Evolutionary conservation across 1,140 invertebrate species (phyloP), one percentile per base, ranked within the genome.

Genomic region (Bombyx mandarina): DNA sequence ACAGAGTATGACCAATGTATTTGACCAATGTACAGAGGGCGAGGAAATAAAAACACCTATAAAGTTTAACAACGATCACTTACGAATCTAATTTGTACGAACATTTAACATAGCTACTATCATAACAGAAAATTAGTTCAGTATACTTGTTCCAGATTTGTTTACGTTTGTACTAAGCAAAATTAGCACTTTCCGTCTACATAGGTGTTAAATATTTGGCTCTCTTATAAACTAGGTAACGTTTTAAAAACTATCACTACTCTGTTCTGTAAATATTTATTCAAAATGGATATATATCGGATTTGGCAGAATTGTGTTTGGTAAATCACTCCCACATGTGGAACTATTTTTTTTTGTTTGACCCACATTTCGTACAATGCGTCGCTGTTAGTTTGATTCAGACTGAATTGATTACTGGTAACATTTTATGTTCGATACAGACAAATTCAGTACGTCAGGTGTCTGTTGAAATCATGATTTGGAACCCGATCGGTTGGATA

Each of bases 401-500:
- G 56, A 58, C 67, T 68, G 62, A 67, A 75, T 63, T 68, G 57
- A 77, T 77, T 73, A 75, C 58, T 54, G 51, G 46, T 71, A 63
- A 65, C 65, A 58, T 63, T 58, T 54, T 60, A 26, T 35, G 26
- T 35, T 35, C 26, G 26, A 2, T 35, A 35, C 4, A 5, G 26
- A 35, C 26, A 35, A 3, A 35, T 35, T 35, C 4, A 35, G 26
- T 35, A 35, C 26, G 26, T 35, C 26, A 35, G 26, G 26, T 35
- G 26, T 35, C 26, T 35, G 4, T 35, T 35, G 26, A 35, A 2
- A 5, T 35, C 26, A 35, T 35, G 4, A 35, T 35, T 2, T 35
- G 4, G 4, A 35, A 35, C 4, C 26, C 26, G 26, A 35, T 35
- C 26, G 2, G 4, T 3, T 35, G 26, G 26, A 35, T 35, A 35